A percentile compares a stretch with the other conserved stretches of the same genome.
phyloP scores from a whole-genome alignment of 1,140 invertebrate species.

The Chymomyza costata region DNA sequence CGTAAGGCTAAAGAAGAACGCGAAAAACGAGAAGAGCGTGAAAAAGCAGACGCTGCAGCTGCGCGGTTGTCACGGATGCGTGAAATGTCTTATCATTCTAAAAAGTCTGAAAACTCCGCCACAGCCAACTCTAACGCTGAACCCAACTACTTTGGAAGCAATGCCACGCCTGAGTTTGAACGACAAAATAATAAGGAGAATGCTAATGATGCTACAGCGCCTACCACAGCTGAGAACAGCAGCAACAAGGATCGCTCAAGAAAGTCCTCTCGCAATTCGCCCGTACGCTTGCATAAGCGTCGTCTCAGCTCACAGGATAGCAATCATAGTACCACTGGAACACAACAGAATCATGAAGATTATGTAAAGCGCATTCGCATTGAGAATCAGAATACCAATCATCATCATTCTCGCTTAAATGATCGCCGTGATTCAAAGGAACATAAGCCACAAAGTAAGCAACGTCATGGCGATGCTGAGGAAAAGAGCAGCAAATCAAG shows the following conservation, averaged over 20 bases:
- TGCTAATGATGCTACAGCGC: slow-evolving; percentile 18
- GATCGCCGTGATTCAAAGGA: slow-evolving; percentile 86
- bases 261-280: slow-evolving; percentile 77
- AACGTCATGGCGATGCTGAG: slow-evolving; percentile 32
- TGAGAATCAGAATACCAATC: slow-evolving; percentile 48
- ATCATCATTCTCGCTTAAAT: slow-evolving; percentile 56
- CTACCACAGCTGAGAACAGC: background rate
- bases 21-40: slow-evolving; percentile 75
- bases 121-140: slow-evolving; percentile 40
- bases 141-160: slow-evolving; percentile 49
- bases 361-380: slow-evolving; percentile 84
- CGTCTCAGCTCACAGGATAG: slow-evolving; percentile 86
- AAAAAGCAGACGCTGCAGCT: slow-evolving; percentile 32
- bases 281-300: slow-evolving; percentile 82
- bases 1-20: slow-evolving; percentile 67
- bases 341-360: slow-evolving; percentile 76
- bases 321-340: slow-evolving; percentile 75
- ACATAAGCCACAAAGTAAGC: slow-evolving; percentile 49
- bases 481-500: slow-evolving; percentile 36
- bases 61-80: slow-evolving; percentile 52
- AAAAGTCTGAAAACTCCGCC: slow-evolving; percentile 41
- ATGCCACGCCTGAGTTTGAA: slow-evolving; percentile 31
- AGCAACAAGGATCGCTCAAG: slow-evolving; percentile 48
- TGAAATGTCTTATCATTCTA: slow-evolving; percentile 53
- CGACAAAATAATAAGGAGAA: slow-evolving; percentile 72